These are phyloP conservation scores for Apostichopus leukothele DNA, from an alignment of 53 echinoderm and acorn worm species.

Conservation along the genomic window DNA sequence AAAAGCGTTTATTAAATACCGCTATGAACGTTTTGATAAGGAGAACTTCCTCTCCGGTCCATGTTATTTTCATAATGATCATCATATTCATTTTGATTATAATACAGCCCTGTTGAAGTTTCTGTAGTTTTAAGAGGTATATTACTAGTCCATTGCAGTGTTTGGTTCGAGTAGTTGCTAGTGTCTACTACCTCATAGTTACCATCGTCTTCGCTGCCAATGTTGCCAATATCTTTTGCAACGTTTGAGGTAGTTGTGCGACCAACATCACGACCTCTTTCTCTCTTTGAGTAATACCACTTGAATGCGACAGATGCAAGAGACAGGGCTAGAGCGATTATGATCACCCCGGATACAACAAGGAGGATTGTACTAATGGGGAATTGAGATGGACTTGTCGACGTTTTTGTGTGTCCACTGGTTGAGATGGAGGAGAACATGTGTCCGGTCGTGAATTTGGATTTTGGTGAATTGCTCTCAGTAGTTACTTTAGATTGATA, in stretches of 20 bases:
- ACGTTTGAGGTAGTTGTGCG: neutral
- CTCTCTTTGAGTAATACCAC: neutral
- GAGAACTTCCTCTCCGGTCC: too few species aligned
- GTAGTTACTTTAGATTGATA: neutral
- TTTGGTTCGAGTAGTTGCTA: neutral
- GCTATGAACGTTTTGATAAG: too few species aligned
- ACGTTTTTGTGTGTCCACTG: neutral
- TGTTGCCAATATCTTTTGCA: neutral
- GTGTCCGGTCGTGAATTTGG: neutral
- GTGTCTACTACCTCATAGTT: neutral
- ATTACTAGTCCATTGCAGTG: neutral
- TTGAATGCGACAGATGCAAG: neutral
- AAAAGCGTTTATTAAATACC: too few species aligned
- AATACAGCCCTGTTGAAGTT: neutral
- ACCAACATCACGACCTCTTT: neutral
- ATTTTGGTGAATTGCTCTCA: neutral
- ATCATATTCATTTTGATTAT: too few species aligned
- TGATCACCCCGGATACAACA: neutral
- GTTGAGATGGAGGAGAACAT: neutral
- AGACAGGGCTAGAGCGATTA: neutral
- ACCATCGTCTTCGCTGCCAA: neutral
- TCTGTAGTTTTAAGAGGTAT: neutral
- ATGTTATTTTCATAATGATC: too few species aligned
- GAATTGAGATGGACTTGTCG: neutral
- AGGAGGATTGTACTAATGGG: neutral